Percentiles rank a stretch among this genome's conserved stretches.
phyloP scores from a whole-genome alignment of 2,888 invertebrate species.

The Horisme vitalbata region DNA sequence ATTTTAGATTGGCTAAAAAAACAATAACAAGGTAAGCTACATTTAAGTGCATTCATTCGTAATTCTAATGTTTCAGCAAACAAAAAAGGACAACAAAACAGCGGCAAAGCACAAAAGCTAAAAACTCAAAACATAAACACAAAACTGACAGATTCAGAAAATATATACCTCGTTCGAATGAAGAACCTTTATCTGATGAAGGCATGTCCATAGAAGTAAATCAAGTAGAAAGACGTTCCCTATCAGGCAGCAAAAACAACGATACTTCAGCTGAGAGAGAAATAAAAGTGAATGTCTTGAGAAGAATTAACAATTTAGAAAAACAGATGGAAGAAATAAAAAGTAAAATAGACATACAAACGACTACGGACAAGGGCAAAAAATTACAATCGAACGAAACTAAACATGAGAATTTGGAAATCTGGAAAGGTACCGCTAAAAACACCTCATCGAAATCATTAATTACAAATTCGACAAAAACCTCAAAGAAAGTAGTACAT shows the following conservation, averaged over 20 bases:
- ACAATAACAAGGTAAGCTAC: no score
- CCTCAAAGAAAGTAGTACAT: no score
- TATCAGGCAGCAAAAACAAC: neutral
- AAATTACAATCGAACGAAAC: neutral
- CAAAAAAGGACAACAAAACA: neutral
- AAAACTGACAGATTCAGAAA: slow-evolving; percentile 1
- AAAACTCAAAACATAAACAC: neutral
- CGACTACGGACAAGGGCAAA: neutral
- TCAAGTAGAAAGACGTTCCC: slow-evolving; percentile 5
- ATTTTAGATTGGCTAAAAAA: no score
- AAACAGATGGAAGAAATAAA: slow-evolving; percentile 12
- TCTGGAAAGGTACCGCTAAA: neutral
- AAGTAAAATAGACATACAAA: slow-evolving; percentile 1
- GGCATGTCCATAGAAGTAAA: slow-evolving; percentile 21
- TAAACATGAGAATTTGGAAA: neutral
- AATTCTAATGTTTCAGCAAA: slow-evolving; percentile 7
- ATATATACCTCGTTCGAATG: neutral
- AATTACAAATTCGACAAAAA: no score
- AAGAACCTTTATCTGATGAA: slow-evolving; percentile 4
- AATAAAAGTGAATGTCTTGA: slow-evolving; percentile 6
- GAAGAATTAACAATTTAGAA: slow-evolving; percentile 9
- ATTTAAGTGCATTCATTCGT: no score
- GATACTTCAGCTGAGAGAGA: neutral
- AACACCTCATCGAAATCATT: no score
- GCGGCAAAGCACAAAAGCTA: neutral